phyloP scores from a whole-genome alignment of 1,140 invertebrate species.

The Pomacea maculata region DNA sequence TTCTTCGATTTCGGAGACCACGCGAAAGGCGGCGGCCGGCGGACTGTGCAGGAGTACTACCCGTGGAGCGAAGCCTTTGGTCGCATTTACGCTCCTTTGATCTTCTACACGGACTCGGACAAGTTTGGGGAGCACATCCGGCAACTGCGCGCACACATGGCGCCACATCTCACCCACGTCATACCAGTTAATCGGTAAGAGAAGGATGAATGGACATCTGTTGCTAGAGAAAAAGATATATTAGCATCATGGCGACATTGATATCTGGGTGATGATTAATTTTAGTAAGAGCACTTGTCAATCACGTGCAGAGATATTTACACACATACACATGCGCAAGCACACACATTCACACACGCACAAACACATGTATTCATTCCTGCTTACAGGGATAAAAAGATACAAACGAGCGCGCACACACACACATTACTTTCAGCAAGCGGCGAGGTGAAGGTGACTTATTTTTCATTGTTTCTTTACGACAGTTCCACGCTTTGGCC shows the following conservation, averaged over 20 bases:
- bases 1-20: conserved; percentile 8
- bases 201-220: no score
- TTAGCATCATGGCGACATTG: no score
- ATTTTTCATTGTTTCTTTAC: neutral
- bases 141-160: neutral
- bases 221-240: no score
- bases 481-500: conserved; percentile 34
- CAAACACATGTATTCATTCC: neutral
- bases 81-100: neutral
- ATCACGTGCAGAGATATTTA: neutral
- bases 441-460: neutral
- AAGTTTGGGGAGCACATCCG: neutral
- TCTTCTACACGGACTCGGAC: conserved; percentile 10
- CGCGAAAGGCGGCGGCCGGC: neutral
- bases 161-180: neutral
- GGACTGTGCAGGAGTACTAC: neutral
- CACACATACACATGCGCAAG: neutral
- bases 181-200: neutral
- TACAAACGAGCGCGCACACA: neutral
- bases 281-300: no score
- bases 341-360: neutral
- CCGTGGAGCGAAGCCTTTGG: neutral
- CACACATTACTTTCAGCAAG: neutral
- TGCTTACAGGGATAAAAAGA: neutral
- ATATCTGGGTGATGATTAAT: no score